phyloP scores from a whole-genome alignment of 2,797 vertebrate species.

The Girardinus metallicus region DNA sequence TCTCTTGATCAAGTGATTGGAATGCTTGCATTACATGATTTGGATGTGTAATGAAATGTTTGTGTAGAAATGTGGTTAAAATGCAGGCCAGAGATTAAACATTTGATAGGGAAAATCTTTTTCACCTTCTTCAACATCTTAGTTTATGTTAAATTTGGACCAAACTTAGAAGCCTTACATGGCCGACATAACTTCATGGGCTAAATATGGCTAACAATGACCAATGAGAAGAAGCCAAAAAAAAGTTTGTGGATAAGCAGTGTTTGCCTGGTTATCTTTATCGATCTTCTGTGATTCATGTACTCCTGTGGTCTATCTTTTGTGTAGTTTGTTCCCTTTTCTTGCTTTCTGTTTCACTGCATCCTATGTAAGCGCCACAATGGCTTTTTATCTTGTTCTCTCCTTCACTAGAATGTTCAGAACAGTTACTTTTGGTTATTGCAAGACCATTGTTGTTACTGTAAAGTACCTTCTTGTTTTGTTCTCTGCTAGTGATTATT shows the following conservation, averaged over 20 bases:
- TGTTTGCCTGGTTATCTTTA: not conserved
- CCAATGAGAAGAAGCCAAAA: not conserved
- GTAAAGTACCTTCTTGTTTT: not conserved
- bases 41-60: not conserved
- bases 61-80: not conserved
- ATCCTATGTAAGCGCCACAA: not conserved
- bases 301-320: not conserved
- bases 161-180: not conserved
- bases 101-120: not conserved
- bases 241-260: not conserved
- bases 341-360: not conserved
- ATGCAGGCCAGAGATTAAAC: not conserved
- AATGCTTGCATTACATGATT: not conserved
- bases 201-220: not conserved
- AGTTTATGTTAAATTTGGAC: not conserved
- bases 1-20: not conserved
- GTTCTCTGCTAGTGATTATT: not conserved
- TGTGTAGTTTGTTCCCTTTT: not conserved
- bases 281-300: not conserved
- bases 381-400: not conserved
- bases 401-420: not conserved
- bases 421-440: not conserved
- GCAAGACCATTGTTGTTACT: not conserved
- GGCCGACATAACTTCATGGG: not conserved
- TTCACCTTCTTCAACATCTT: not conserved